Conservation (phyloP, 2,113 vertebrate species). For the Bufo gargarizans region DNA sequence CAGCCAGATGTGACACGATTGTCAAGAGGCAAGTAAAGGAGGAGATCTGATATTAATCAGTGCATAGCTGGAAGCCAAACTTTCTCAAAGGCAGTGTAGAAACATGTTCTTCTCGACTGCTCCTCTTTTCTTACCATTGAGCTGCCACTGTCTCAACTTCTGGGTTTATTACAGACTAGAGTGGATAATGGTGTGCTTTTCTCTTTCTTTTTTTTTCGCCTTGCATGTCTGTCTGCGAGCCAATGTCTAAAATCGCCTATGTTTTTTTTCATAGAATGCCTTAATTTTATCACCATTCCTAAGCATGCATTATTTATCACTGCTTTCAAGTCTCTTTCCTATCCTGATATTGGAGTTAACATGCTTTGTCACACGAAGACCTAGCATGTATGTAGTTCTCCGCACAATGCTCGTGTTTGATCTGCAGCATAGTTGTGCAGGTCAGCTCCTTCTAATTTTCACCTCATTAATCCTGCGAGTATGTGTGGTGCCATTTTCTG, state of each 20-base stretch:
- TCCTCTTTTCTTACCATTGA: conserved; percentile 74
- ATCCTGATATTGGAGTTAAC: conserved; percentile 1
- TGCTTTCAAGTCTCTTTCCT: background rate
- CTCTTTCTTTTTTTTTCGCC: conserved; percentile 63
- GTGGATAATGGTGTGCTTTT: conserved; percentile 66
- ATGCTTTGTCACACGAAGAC: background rate
- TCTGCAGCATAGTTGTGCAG: conserved; percentile 1
- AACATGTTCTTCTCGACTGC: conserved; percentile 87
- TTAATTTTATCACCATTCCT: background rate
- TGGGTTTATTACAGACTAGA: conserved; percentile 69
- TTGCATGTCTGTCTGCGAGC: conserved; percentile 49
- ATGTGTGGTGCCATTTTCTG: background rate
- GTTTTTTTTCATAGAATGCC: background rate
- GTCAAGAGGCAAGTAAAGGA: conserved; percentile 81
- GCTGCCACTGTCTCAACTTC: conserved; percentile 77
- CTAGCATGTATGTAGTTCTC: conserved; percentile 20
- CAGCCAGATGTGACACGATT: conserved; percentile 92
- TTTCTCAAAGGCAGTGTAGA: conserved; percentile 85
- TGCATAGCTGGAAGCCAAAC: conserved; percentile 87
- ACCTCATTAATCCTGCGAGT: conserved; percentile 4
- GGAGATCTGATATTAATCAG: conserved; percentile 90
- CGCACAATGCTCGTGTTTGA: conserved; percentile 13
- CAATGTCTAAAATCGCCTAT: background rate
- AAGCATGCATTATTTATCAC: background rate
- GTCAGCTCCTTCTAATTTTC: background rate